Percentiles rank a stretch among this genome's conserved stretches.
Evolutionary conservation across 2,888 invertebrate species (phyloP).

Genomic region (Stramonita haemastoma): DNA sequence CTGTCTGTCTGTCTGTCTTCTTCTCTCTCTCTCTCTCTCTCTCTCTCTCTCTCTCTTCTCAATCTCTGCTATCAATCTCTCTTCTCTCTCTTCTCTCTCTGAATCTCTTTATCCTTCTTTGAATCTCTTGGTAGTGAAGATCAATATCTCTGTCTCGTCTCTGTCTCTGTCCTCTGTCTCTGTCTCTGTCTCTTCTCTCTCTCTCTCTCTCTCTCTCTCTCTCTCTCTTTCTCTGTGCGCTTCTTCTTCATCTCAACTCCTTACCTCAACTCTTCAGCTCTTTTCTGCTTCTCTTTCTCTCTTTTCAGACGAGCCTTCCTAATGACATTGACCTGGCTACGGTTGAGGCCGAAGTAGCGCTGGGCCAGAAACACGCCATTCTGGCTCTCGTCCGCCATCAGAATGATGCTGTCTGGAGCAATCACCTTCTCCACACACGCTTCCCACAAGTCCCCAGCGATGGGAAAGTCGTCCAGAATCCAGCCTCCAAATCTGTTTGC

Average conservation of each 20-base stretch:
- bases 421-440: slow-evolving; percentile 72
- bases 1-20: too few species aligned
- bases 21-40: neutral
- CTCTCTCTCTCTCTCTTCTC: neutral
- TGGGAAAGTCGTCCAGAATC: slow-evolving; percentile 77
- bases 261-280: slow-evolving; percentile 52
- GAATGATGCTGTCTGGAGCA: slow-evolving; percentile 74
- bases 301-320: slow-evolving; percentile 62
- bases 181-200: neutral
- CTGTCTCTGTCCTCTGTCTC: neutral
- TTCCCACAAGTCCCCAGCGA: slow-evolving; percentile 74
- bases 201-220: neutral
- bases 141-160: neutral
- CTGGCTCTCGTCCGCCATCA: slow-evolving; percentile 70
- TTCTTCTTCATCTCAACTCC: slow-evolving; percentile 68
- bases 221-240: slow-evolving; percentile 30
- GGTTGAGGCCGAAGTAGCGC: slow-evolving; percentile 71
- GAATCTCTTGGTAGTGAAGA: too few species aligned
- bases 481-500: slow-evolving; percentile 76
- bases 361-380: slow-evolving; percentile 66
- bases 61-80: neutral
- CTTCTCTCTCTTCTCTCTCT: neutral
- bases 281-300: slow-evolving; percentile 55
- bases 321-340: slow-evolving; percentile 63
- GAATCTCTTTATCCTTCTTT: too few species aligned